Evolutionary conservation across 2,113 vertebrate genomes (phyloP).

Genomic region (Eleginops maclovinus): DNA sequence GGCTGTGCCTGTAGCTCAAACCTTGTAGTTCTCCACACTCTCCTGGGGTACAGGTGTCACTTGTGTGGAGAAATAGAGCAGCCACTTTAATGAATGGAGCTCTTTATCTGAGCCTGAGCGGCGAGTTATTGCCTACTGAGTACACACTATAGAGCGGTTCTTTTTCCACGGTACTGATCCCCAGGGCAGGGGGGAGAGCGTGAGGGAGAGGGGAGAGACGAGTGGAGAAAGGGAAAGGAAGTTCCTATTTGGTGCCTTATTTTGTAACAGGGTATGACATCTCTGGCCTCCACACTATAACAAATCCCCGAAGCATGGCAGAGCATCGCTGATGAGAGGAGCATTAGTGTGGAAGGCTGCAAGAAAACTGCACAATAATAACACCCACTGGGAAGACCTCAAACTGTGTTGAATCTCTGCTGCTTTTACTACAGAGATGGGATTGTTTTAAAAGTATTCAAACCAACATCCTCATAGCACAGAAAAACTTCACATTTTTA

Average conservation of each 20-base stretch:
- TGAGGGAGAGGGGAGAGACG: background rate
- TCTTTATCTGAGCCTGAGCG: constrained; percentile 73
- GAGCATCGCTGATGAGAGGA: constrained; percentile 56
- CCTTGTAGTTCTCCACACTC: constrained; percentile 45
- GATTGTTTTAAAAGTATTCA: constrained; percentile 34
- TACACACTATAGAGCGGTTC: constrained; percentile 50
- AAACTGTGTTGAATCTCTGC: constrained; percentile 25
- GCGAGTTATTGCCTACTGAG: constrained; percentile 74
- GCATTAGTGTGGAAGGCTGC: constrained; percentile 66
- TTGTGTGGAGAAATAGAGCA: constrained; percentile 64
- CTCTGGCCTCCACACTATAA: constrained; percentile 56
- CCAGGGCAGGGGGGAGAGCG: constrained; percentile 20
- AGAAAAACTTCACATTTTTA: constrained; percentile 15
- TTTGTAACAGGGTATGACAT: constrained; percentile 73
- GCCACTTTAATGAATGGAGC: constrained; percentile 75
- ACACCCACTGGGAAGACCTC: constrained; percentile 72
- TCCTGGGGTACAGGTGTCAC: constrained; percentile 71
- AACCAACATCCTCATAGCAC: background rate
- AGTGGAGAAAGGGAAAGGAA: constrained; percentile 20
- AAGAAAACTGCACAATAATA: constrained; percentile 72
- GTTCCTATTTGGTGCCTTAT: constrained; percentile 58
- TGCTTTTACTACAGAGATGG: constrained; percentile 22
- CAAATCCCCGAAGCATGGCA: constrained; percentile 66
- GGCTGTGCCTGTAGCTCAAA: constrained; percentile 51
- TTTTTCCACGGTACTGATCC: constrained; percentile 56